Evolutionary conservation across 2,113 vertebrate genomes (phyloP), one percentile per base, ranked within the genome.

Genomic region (Leucopternis melanops): DNA sequence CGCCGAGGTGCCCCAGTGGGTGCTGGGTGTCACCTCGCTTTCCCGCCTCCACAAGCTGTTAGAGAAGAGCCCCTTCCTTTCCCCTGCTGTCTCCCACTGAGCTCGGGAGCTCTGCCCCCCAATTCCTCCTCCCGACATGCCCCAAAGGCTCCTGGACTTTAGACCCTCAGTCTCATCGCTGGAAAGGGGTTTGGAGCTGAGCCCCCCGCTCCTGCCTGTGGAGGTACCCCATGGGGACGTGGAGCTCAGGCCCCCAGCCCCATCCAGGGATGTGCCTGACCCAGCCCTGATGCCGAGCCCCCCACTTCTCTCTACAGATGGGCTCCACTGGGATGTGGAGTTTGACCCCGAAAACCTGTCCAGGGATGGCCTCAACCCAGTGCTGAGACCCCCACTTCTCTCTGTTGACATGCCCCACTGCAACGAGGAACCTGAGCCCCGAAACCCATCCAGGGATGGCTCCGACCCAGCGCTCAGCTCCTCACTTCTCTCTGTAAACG

Each of bases 91-190:
- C 40, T 94, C 92, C 94, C 94, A 93, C 49, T 63, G 57, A 3
- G 55, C 14, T 10, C 77, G 74, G 31, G 87, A 74, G 85, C 88
- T 74, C 47, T 78, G 88, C 21, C 40, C 86, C 40, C 75, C 85
- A 3, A 1, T 2, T 13, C 20, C 78, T 29, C 16, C 92, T 61
- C 34, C 75, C 0, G 44, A 19, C 0, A 20, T 5, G 11, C n/a
- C 69, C 96, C 96, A 96, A 0, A 10, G 38, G 55, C 92, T 92
- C 83, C 86, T 42, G 54, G 88, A 2, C 4, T 44, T 86, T 71
- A 86, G 50, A 5, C 32, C 16, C 49, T n/a, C 50, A 2, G 45
- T 49, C 21, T 88, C 96, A 73, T 94, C 63, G 0, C 79, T 25
- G 44, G 79, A 21, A 52, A 88, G 71, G 31, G 92, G 18, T 8